Evolutionary conservation across 1,140 invertebrate species (phyloP), one percentile per base, ranked within the genome.

Genomic region (Drosophila fuyamai): DNA sequence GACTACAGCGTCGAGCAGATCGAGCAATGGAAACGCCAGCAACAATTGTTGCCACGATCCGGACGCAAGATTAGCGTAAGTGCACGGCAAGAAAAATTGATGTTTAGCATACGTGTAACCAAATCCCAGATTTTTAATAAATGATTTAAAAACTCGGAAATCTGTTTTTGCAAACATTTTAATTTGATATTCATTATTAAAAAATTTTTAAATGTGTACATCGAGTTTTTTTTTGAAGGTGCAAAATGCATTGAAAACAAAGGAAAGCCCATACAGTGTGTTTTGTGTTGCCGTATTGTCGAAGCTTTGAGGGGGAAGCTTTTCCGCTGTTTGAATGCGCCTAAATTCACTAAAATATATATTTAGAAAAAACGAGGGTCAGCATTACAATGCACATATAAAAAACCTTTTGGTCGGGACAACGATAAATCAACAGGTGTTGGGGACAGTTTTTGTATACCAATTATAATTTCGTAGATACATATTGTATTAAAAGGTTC

Each of bases 1-100:
- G 90, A 91, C 65, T 91, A 89, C 48, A 89, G 84, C 40, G 81
- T 89, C 8, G 84, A 89, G 50, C 85, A 89, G 61, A 89, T 89
- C 65, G 85, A 89, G 74, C 84, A 84, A 61, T 89, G 77, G 81
- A 89, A 89, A 53, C 84, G 84, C 5, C 84, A 89, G 32, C 82
- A 85, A 14, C 81, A 85, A 48, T 65, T 79, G 43, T 41, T 74
- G 72, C 50, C 76, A 7, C 74, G 70, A 50, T 61, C 77, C 16
- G 76, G 84, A 46, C 81, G 84, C 58, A 89, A 89, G 60, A 84
- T 84, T 57, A 89, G 84, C 63, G 84, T 89, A 89, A 89, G 84
- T 89, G 27, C 27, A n/a, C 53, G 1, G 53, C 7, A 59, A 43
- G 38, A 29, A 59, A 62, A 54, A 4, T 2, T 16, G 6, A 2